Base-by-base conservation (phyloP, 2,888 invertebrate species). In the Oasisia sp. region DNA sequence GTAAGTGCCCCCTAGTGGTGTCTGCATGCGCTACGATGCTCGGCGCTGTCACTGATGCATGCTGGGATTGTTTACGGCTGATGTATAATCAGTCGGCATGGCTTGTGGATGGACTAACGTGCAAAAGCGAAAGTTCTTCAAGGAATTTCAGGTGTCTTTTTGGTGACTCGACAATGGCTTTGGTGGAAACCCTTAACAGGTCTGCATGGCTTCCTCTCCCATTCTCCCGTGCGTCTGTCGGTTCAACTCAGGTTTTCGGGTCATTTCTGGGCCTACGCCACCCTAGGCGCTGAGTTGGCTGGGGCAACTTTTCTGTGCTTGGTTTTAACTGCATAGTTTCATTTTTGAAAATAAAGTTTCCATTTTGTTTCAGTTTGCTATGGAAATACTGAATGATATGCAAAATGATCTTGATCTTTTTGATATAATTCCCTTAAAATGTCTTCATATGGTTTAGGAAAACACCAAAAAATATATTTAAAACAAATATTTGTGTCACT, bases 1-100 rank as follows among this genome's bases (percentile, higher is more conserved):
- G 74, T 74, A 74, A 74, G 74, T 74, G 74, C 74, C 74, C 74
- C n/a, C 74, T 74, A 19, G 74, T 74, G 74, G 74, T 74, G 27
- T 74, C 5, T 74, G 74, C 74, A 74, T 74, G 74, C 74, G 74
- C 27, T 7, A 74, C 74, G 27, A 74, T 27, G 74, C 74, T 74
- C 74, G 74, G 74, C 74, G n/a, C 74, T 27, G 74, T 74, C 74
- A 74, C 74, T 74, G 74, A 19, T 74, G 74, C 74, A 74, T 74
- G 74, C 74, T 74, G 27, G 74, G 74, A 74, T 74, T 74, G 74
- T n/a, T 0, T 74, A 74, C 7, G 5, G 14, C 50, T 74, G n/a
- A 74, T 5, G 74, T 74, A 27, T 27, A 74, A 74, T 74, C 74
- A 27, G 74, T 74, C 74, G 3, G 74, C 74, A 27, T 74, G 74